These are phyloP conservation scores for Lepidothrix coronata DNA, from an alignment of 2,113 vertebrate genomes.

Conservation along the genomic window DNA sequence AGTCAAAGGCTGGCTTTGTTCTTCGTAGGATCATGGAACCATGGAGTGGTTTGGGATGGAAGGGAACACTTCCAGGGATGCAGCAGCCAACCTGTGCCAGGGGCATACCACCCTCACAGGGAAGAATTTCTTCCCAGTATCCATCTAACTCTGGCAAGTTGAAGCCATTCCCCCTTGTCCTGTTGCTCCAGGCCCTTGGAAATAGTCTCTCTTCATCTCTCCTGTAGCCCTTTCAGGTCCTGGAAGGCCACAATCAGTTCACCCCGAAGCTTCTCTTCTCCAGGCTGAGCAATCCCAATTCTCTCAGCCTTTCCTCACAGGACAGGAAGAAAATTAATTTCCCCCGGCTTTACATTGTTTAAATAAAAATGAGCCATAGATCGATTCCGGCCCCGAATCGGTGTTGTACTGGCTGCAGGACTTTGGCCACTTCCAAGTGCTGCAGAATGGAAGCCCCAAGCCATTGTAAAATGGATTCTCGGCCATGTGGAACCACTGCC, in stretches of 20 bases:
- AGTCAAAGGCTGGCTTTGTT: background rate
- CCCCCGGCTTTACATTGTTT: background rate
- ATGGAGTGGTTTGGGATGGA: background rate
- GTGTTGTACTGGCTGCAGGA: rapidly evolving
- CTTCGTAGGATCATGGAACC: background rate
- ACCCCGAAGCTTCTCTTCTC: background rate
- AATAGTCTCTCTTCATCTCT: background rate
- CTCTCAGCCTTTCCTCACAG: background rate
- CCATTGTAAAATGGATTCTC: slow-evolving; percentile 47
- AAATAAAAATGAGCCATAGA: background rate
- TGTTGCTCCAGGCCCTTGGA: too few relatives aligned
- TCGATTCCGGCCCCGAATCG: rapidly evolving
- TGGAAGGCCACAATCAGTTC: background rate
- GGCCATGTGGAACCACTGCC: background rate
- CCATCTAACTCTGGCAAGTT: background rate
- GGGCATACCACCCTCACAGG: background rate
- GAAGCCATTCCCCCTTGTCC: background rate
- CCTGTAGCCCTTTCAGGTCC: background rate
- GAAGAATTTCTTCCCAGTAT: background rate
- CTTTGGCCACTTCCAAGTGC: background rate
- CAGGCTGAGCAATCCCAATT: background rate
- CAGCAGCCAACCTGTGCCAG: background rate
- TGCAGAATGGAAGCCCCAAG: background rate
- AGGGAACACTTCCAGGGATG: background rate
- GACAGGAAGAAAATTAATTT: background rate